phyloP scores from a whole-genome alignment of 2,888 invertebrate genomes.

The Drosophila helvetica region DNA sequence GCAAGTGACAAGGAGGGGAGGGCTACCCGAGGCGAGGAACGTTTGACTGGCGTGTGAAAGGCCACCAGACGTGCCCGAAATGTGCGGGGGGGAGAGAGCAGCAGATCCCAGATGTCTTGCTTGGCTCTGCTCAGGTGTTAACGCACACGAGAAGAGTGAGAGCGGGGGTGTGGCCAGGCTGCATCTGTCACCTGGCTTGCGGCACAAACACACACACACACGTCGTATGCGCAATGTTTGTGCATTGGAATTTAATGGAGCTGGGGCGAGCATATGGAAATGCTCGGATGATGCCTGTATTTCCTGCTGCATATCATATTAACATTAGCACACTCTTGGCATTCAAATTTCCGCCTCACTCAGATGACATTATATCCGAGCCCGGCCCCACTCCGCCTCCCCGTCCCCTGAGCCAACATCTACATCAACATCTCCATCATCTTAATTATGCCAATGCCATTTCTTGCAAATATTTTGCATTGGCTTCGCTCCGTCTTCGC shows the following conservation, averaged over 20 bases:
- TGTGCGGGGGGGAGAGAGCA: constrained; percentile 18
- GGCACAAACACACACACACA: constrained; percentile 39
- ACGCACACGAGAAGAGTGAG: constrained; percentile 47
- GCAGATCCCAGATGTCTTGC: constrained; percentile 34
- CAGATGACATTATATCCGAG: not conserved
- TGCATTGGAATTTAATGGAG: constrained; percentile 53
- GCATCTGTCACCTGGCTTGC: constrained; percentile 49
- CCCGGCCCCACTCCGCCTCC: not conserved
- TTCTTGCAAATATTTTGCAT: constrained; percentile 66
- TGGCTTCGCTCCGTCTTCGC: constrained; percentile 2
- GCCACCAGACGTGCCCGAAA: constrained; percentile 43
- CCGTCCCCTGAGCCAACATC: not conserved
- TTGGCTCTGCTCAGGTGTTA: constrained; percentile 56
- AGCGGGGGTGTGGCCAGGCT: not conserved
- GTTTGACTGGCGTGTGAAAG: constrained; percentile 49
- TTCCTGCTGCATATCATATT: constrained; percentile 47
- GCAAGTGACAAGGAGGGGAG: constrained; percentile 21
- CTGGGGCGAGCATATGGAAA: constrained; percentile 31
- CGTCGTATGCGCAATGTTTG: constrained; percentile 46
- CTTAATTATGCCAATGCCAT: constrained; percentile 62
- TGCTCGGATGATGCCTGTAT: constrained; percentile 10
- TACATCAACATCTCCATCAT: constrained; percentile 25
- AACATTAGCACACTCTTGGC: constrained; percentile 61
- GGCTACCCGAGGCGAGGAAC: constrained; percentile 22
- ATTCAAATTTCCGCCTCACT: constrained; percentile 68